Conservation (phyloP, 2,113 vertebrate species). For the Microtus ochrogaster region DNA sequence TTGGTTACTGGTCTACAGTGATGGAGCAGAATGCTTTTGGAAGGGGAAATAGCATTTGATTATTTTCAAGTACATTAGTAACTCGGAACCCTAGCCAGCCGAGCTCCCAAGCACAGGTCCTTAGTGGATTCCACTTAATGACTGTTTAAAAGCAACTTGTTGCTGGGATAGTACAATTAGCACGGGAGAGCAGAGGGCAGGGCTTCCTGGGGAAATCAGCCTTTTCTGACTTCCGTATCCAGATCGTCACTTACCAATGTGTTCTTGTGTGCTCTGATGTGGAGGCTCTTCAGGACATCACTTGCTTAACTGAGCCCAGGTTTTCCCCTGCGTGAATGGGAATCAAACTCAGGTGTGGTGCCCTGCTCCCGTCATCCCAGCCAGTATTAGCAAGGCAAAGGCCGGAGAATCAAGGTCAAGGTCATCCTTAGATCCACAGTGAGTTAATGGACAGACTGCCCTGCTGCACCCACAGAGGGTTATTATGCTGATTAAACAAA, state of each 20-base stretch:
- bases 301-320: background rate
- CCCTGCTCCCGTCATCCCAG: too few species aligned
- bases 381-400: background rate
- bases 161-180: conserved; percentile 55
- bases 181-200: conserved; percentile 33
- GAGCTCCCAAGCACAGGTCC: conserved; percentile 45
- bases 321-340: background rate
- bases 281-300: background rate
- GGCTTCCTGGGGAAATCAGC: conserved; percentile 38
- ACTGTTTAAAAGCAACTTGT: conserved; percentile 65
- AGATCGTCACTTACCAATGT: conserved; percentile 45
- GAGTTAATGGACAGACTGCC: background rate
- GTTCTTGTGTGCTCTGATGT: background rate
- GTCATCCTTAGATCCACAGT: background rate
- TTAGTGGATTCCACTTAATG: conserved; percentile 56
- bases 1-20: conserved; percentile 17
- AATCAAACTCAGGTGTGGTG: background rate
- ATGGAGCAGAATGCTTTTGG: background rate
- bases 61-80: conserved; percentile 61
- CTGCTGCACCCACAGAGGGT: too few species aligned
- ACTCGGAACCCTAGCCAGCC: conserved; percentile 28
- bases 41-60: conserved; percentile 14
- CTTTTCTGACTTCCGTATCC: conserved; percentile 27
- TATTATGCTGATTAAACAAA: conserved; percentile 18
- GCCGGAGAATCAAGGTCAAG: background rate